Evolutionary conservation across 2,113 vertebrate genomes (phyloP).

Genomic region (Petrocephalus microphthalmus): DNA sequence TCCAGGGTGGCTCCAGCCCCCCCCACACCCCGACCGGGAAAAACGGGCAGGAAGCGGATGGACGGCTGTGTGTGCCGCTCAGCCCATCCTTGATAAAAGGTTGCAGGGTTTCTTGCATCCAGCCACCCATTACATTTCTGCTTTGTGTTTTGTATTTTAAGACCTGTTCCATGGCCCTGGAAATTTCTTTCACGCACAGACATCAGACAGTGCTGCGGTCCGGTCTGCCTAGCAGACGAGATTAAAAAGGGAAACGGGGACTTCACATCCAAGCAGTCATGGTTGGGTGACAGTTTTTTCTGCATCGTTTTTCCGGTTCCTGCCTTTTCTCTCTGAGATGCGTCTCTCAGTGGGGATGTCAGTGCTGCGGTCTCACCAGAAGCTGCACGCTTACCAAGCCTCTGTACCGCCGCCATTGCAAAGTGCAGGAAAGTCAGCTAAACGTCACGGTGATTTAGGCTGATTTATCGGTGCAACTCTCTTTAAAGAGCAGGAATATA

Average conservation of each 20-base stretch:
- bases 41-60: not conserved
- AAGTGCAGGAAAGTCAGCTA: constrained; percentile 35
- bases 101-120: not conserved
- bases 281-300: not conserved
- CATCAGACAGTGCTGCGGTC: not conserved
- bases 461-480: constrained; percentile 28
- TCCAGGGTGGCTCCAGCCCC: not conserved
- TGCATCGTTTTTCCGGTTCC: not conserved
- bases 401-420: constrained; percentile 25
- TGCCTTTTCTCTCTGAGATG: constrained; percentile 15
- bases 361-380: constrained; percentile 23
- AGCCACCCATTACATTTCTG: not conserved
- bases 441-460: constrained; percentile 39
- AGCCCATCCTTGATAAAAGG: not conserved
- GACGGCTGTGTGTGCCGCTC: not conserved
- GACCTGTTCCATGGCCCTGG: not conserved
- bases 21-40: not conserved
- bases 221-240: not conserved
- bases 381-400: constrained; percentile 23
- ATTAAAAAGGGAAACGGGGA: not conserved
- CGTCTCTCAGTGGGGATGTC: constrained; percentile 29
- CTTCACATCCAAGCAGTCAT: constrained; percentile 29
- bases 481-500: too few species aligned
- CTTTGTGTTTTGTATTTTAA: not conserved
- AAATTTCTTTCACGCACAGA: not conserved